Conservation (phyloP, 2,888 invertebrate species). For the Cancer borealis region DNA sequence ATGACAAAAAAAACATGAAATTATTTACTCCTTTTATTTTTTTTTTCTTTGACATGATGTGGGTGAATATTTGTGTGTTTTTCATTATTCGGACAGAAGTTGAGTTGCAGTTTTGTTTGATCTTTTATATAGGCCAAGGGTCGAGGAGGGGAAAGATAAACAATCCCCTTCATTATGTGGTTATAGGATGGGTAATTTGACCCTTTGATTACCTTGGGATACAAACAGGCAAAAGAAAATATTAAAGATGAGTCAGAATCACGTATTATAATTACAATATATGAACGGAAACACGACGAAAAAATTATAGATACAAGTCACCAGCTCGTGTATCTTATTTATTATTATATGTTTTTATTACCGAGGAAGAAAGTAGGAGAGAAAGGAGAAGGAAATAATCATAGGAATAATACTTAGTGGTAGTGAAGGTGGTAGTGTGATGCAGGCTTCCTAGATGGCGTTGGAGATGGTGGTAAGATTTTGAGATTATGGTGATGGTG, state of each 20-base stretch:
- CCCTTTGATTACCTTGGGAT: neutral
- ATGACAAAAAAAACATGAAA: neutral
- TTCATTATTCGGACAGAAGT: neutral
- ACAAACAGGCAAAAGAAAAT: neutral
- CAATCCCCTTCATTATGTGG: neutral
- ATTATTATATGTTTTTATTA: neutral
- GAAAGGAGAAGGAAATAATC: neutral
- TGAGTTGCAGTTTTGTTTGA: slow-evolving; percentile 26
- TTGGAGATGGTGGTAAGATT: neutral
- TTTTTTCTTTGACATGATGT: neutral
- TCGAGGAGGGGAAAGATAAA: neutral
- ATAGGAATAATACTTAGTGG: neutral
- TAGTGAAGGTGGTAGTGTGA: neutral
- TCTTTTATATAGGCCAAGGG: neutral
- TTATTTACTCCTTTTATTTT: neutral
- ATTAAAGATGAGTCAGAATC: neutral
- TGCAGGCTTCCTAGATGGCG: neutral
- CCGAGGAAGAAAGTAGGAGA: neutral
- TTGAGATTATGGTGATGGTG: no score
- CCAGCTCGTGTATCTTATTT: neutral
- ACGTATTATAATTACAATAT: neutral
- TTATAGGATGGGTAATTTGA: neutral
- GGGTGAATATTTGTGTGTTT: neutral
- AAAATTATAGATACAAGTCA: neutral
- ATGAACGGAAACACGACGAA: neutral